Evolutionary conservation across 2,113 vertebrate genomes (phyloP).

Genomic region (Mus musculus): DNA sequence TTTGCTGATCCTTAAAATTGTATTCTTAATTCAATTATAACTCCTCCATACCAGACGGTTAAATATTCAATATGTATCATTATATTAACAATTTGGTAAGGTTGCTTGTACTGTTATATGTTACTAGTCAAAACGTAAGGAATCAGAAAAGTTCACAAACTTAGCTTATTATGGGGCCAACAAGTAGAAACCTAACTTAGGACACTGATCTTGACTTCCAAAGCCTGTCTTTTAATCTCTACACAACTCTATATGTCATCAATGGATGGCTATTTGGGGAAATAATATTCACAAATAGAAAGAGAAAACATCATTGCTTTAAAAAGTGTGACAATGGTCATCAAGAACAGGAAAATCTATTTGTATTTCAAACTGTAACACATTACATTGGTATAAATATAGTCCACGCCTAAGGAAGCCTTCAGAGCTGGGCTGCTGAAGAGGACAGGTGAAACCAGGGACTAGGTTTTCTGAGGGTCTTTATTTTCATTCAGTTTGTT

Average conservation of each 20-base stretch:
- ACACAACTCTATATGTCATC: not conserved
- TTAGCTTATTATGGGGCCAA: not conserved
- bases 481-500: not conserved
- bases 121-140: not conserved
- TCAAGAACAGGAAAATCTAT: not conserved
- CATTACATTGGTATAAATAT: not conserved
- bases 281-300: not conserved
- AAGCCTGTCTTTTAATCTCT: not conserved
- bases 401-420: not conserved
- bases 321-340: not conserved
- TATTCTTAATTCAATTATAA: not conserved
- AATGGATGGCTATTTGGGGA: not conserved
- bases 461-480: not conserved
- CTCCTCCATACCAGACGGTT: not conserved
- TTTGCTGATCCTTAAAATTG: constrained; percentile 46
- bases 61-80: not conserved
- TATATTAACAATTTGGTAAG: not conserved
- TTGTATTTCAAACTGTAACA: not conserved
- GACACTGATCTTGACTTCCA: not conserved
- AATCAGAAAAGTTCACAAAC: not conserved
- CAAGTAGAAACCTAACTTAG: not conserved
- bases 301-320: not conserved
- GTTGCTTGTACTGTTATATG: not conserved
- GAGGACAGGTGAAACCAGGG: not conserved
- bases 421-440: not conserved